These are phyloP conservation scores for Mesaphorura yosii DNA, from an alignment of 1,140 invertebrate genomes.

Conservation along the genomic window DNA sequence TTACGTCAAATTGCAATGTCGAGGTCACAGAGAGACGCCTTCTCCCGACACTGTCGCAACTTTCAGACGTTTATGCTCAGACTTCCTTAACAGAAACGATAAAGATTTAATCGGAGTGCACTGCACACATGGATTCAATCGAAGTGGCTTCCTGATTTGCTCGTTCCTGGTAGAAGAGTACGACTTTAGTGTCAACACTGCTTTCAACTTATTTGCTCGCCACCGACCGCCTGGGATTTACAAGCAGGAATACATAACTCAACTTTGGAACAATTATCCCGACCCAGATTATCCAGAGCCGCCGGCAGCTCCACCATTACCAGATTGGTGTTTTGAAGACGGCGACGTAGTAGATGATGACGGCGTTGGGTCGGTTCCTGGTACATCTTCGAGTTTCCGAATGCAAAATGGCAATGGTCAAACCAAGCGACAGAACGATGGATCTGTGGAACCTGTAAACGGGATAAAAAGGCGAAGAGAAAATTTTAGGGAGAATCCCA, in stretches of 20 bases:
- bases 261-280: slow-evolving; percentile 56
- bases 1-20: slow-evolving; percentile 77
- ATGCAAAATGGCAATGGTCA: not conserved
- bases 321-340: slow-evolving; percentile 63
- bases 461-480: slow-evolving; percentile 29
- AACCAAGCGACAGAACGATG: too few relatives aligned
- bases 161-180: slow-evolving; percentile 76
- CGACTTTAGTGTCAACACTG: slow-evolving; percentile 65
- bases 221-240: slow-evolving; percentile 53
- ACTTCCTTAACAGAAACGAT: slow-evolving; percentile 67
- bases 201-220: slow-evolving; percentile 60
- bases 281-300: slow-evolving; percentile 54
- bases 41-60: slow-evolving; percentile 58
- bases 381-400: too few relatives aligned
- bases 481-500: slow-evolving; percentile 43
- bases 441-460: too few relatives aligned
- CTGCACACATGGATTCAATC: slow-evolving; percentile 98
- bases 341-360: slow-evolving; percentile 31
- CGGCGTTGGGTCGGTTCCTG: slow-evolving; percentile 3
- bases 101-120: slow-evolving; percentile 77
- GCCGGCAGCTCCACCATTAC: slow-evolving; percentile 54
- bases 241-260: slow-evolving; percentile 52
- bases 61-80: slow-evolving; percentile 65
- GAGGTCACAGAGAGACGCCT: slow-evolving; percentile 71
- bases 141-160: slow-evolving; percentile 88